Percentiles rank a stretch among this genome's conserved stretches.
Conservation (phyloP, 2,113 vertebrate species). For the Pardalotus punctatus region DNA sequence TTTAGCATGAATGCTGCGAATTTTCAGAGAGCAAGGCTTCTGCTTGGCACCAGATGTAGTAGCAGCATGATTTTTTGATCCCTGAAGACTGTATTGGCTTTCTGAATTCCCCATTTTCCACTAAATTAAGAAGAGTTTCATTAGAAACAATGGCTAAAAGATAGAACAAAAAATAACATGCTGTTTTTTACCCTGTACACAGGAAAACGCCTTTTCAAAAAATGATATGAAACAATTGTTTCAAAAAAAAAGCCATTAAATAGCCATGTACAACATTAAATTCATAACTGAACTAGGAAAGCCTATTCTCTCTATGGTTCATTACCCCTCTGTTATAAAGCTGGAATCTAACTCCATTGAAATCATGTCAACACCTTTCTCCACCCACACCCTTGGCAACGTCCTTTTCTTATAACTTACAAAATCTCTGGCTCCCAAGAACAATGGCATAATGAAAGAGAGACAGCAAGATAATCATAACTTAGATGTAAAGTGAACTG, state of each 20-base stretch:
- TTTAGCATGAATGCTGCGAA: constrained; percentile 79
- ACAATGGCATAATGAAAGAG: constrained; percentile 65
- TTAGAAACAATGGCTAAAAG: constrained; percentile 17
- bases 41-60: constrained; percentile 79
- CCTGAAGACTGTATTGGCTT: constrained; percentile 94
- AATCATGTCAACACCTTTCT: constrained; percentile 56
- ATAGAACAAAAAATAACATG: neutral
- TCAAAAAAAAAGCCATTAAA: neutral
- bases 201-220: neutral
- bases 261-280: neutral
- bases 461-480: constrained; percentile 59
- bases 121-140: constrained; percentile 64
- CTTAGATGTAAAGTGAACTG: constrained; percentile 32
- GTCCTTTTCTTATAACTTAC: constrained; percentile 44
- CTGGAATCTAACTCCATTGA: constrained; percentile 47
- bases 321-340: constrained; percentile 6
- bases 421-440: constrained; percentile 52
- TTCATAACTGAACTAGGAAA: constrained; percentile 10
- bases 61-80: constrained; percentile 77
- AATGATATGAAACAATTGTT: neutral
- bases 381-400: constrained; percentile 56
- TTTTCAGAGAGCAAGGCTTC: constrained; percentile 86
- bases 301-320: constrained; percentile 17
- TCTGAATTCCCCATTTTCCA: constrained; percentile 95
- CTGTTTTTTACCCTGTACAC: neutral